These are phyloP conservation scores for Cantharis rufa DNA, from an alignment of 2,888 invertebrate genomes.

Conservation along the genomic window DNA sequence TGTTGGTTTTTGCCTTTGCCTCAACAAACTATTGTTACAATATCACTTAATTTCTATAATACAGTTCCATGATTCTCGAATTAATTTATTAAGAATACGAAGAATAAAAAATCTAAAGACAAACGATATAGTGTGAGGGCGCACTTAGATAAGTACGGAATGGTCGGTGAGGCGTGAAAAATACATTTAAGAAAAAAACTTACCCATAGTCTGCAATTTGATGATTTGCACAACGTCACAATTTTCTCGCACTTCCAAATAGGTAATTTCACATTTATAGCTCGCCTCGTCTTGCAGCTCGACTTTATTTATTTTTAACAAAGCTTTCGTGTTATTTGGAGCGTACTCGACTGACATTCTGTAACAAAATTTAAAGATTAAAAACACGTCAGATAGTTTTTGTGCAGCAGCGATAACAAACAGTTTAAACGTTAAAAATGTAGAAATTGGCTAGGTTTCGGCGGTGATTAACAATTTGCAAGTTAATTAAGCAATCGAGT, in stretches of 20 bases:
- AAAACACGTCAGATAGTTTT: neutral
- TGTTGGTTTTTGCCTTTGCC: too few relatives aligned
- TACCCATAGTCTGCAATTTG: slow-evolving; percentile 77
- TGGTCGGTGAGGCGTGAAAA: neutral
- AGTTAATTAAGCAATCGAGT: neutral
- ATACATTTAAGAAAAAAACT: slow-evolving; percentile 53
- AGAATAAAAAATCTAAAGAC: too few relatives aligned
- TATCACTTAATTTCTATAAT: too few relatives aligned
- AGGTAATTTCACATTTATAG: slow-evolving; percentile 83
- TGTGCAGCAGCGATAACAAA: neutral
- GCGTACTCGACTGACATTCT: slow-evolving; percentile 74
- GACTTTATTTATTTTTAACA: slow-evolving; percentile 70
- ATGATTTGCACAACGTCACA: slow-evolving; percentile 82
- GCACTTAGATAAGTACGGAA: neutral
- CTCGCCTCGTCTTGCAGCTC: slow-evolving; percentile 76
- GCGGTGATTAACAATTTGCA: neutral
- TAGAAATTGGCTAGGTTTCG: neutral
- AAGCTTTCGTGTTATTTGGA: slow-evolving; percentile 67
- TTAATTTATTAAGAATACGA: too few relatives aligned
- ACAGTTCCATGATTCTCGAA: too few relatives aligned
- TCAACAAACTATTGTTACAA: too few relatives aligned
- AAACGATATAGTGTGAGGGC: too few relatives aligned
- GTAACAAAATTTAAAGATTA: slow-evolving; percentile 47
- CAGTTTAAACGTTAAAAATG: neutral
- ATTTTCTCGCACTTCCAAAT: slow-evolving; percentile 76